phyloP scores from a whole-genome alignment of 2,888 invertebrate species.

The Apamea crenata region DNA sequence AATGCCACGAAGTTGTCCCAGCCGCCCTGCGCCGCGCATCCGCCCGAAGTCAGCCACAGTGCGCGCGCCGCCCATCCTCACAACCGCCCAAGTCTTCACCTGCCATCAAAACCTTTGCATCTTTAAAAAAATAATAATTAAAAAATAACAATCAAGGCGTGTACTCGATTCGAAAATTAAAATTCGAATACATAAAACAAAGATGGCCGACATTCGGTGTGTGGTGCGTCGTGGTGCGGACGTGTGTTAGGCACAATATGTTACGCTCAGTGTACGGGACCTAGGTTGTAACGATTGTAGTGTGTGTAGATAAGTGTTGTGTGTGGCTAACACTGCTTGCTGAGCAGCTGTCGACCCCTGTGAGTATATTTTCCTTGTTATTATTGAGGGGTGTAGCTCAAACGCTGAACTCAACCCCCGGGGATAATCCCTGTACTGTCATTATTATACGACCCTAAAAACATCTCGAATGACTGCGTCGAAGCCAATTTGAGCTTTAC shows the following conservation, averaged over 20 bases:
- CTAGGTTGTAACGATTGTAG: slow-evolving; percentile 64
- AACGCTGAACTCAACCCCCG: slow-evolving; percentile 3
- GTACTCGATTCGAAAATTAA: slow-evolving; percentile 62
- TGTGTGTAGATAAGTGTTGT: slow-evolving; percentile 67
- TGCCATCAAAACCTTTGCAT: slow-evolving; percentile 69
- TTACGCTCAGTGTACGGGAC: slow-evolving; percentile 64
- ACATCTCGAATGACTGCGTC: slow-evolving; percentile 31
- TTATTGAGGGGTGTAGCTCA: slow-evolving; percentile 31
- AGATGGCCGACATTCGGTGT: slow-evolving; percentile 61
- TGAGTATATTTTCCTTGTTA: slow-evolving; percentile 51
- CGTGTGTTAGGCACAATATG: slow-evolving; percentile 67
- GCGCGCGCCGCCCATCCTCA: slow-evolving; percentile 74
- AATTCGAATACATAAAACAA: slow-evolving; percentile 54
- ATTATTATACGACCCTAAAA: slow-evolving; percentile 9
- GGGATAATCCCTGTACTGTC: slow-evolving; percentile 15
- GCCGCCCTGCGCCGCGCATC: slow-evolving; percentile 73
- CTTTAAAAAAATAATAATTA: slow-evolving; percentile 69
- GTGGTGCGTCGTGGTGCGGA: slow-evolving; percentile 16
- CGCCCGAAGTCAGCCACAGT: slow-evolving; percentile 68
- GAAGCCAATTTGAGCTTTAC: slow-evolving; percentile 7
- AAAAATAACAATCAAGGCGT: slow-evolving; percentile 69
- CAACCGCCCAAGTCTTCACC: slow-evolving; percentile 72
- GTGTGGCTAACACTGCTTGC: slow-evolving; percentile 52
- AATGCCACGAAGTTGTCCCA: slow-evolving; percentile 70
- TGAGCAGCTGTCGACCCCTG: slow-evolving; percentile 48